phyloP scores from a whole-genome alignment of 2,797 vertebrate genomes.

The Ciconia nigra region DNA sequence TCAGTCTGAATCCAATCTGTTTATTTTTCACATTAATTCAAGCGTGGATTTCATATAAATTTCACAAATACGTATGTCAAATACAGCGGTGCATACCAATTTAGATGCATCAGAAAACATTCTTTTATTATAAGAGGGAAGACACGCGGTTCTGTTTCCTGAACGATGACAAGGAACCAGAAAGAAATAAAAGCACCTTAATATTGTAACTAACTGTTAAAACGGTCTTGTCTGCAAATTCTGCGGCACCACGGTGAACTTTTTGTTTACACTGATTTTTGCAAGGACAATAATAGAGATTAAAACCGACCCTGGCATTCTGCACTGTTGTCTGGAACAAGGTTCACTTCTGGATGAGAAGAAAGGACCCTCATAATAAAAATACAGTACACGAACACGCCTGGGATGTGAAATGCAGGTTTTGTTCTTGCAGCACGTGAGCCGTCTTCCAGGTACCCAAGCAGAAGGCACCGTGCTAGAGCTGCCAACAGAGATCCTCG shows the following conservation, averaged over 20 bases:
- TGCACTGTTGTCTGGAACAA: not conserved
- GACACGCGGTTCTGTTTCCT: rapidly evolving
- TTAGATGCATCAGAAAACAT: not conserved
- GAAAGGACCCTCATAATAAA: not conserved
- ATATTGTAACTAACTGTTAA: not conserved
- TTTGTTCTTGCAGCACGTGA: not conserved
- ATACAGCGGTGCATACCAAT: not conserved
- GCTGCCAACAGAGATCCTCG: not conserved
- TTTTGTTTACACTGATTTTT: not conserved
- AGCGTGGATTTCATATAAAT: not conserved
- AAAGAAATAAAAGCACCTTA: not conserved
- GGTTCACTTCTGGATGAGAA: not conserved
- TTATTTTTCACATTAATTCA: not conserved
- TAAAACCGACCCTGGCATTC: not conserved
- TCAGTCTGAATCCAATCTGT: not conserved
- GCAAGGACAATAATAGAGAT: not conserved
- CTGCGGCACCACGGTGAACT: not conserved
- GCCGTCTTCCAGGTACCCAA: not conserved
- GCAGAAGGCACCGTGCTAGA: not conserved
- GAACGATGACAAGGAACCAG: not conserved
- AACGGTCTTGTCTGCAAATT: not conserved
- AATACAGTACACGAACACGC: rapidly evolving
- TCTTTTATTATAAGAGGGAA: not conserved
- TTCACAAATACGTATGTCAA: not conserved
- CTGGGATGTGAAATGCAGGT: not conserved